Evolutionary conservation across 2,797 vertebrate species (phyloP).

Genomic region (Cirrhinus molitorella): DNA sequence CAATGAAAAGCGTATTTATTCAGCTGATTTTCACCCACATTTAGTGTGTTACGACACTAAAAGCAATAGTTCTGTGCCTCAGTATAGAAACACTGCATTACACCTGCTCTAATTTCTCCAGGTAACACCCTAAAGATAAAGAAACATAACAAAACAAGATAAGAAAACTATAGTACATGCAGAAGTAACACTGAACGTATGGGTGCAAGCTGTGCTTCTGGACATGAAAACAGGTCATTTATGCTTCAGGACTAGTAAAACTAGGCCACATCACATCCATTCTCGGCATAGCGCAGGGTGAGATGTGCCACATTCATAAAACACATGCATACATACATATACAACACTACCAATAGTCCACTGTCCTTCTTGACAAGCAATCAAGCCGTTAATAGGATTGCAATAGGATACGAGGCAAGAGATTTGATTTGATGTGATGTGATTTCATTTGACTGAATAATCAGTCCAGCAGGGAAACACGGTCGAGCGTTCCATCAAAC

Average conservation of each 20-base stretch:
- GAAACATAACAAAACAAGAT: neutral
- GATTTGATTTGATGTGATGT: slow-evolving; percentile 9
- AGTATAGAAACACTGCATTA: neutral
- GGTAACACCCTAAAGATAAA: slow-evolving; percentile 3
- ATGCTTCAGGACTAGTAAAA: slow-evolving; percentile 52
- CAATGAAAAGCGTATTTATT: too few species aligned
- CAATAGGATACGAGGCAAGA: neutral
- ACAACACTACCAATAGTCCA: neutral
- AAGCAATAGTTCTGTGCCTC: neutral
- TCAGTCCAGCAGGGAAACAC: neutral
- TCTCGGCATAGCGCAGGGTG: slow-evolving; percentile 30
- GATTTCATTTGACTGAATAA: slow-evolving; percentile 17
- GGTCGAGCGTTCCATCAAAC: neutral
- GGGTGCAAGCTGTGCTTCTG: slow-evolving; percentile 22
- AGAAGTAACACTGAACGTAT: neutral
- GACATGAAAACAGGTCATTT: slow-evolving; percentile 50
- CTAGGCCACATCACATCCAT: slow-evolving; percentile 58
- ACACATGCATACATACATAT: neutral
- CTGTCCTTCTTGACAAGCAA: neutral
- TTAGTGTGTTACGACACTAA: neutral
- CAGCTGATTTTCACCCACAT: neutral
- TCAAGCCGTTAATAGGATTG: neutral
- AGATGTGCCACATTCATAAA: slow-evolving; percentile 19
- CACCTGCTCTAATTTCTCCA: neutral
- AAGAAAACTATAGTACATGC: neutral